These are phyloP conservation scores for Ceuthmochares aereus DNA, from an alignment of 2,113 vertebrate genomes.

Conservation along the genomic window DNA sequence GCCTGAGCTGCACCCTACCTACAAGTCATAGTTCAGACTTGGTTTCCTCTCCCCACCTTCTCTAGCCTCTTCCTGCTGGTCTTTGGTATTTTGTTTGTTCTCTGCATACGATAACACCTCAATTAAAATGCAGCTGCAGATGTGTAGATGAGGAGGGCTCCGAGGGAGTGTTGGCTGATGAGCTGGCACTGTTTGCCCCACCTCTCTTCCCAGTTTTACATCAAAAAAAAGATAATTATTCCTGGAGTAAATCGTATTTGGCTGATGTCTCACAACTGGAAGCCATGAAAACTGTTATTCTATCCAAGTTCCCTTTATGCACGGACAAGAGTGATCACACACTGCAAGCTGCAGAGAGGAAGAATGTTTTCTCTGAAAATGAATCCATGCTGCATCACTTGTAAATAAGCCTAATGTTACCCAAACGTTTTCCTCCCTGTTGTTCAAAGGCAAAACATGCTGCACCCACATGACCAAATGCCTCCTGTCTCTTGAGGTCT, in stretches of 20 bases:
- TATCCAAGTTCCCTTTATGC: neutral
- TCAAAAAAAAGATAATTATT: neutral
- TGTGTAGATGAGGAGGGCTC: neutral
- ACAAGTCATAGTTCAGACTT: neutral
- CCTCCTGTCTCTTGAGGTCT: neutral
- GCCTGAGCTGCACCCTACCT: neutral
- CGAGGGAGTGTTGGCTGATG: neutral
- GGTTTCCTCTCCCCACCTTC: neutral
- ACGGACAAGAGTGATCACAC: neutral
- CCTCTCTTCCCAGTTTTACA: neutral
- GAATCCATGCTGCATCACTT: neutral
- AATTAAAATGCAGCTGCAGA: neutral
- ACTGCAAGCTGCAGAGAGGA: neutral
- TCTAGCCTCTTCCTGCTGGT: neutral
- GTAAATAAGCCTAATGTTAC: neutral
- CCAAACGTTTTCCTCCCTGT: neutral
- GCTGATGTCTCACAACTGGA: neutral
- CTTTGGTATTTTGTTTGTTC: neutral
- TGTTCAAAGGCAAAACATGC: neutral
- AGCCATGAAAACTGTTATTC: neutral
- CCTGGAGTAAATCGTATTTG: neutral
- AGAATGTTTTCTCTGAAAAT: neutral
- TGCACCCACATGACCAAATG: neutral
- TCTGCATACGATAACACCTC: neutral
- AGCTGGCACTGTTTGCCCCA: neutral